Evolutionary conservation across 2,797 vertebrate species (phyloP).

Genomic region (Ptychobarbus kaznakovi): DNA sequence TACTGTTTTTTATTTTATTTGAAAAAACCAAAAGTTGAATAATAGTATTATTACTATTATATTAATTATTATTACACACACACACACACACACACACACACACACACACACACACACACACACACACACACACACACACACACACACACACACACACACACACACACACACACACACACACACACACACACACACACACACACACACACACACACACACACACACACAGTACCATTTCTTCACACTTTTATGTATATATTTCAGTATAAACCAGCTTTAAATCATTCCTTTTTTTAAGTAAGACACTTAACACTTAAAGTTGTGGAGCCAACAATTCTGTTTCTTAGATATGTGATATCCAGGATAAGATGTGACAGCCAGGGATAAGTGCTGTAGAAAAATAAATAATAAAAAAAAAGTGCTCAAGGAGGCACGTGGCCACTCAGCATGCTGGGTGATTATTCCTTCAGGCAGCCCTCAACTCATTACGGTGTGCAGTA

Average conservation of each 20-base stretch:
- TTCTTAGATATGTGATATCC: slow-evolving; percentile 25
- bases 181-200: too few relatives aligned
- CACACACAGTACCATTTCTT: too few relatives aligned
- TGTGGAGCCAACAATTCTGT: slow-evolving; percentile 43
- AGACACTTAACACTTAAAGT: slow-evolving; percentile 21
- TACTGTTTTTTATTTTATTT: too few relatives aligned
- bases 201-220: too few relatives aligned
- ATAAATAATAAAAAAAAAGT: background rate
- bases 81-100: too few relatives aligned
- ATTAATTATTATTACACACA: too few relatives aligned
- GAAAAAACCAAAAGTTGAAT: too few relatives aligned
- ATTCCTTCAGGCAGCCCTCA: slow-evolving; percentile 43
- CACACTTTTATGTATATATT: background rate
- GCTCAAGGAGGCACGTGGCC: background rate
- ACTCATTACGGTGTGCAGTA: slow-evolving; percentile 50
- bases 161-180: too few relatives aligned
- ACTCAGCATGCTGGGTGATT: slow-evolving; percentile 44
- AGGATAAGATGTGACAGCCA: slow-evolving; percentile 45
- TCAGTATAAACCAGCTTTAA: background rate
- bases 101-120: too few relatives aligned
- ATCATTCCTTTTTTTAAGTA: background rate
- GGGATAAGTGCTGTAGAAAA: slow-evolving; percentile 34
- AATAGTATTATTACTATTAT: too few relatives aligned
- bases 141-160: too few relatives aligned
- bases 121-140: too few relatives aligned